Percentiles rank a stretch among this genome's conserved stretches.
Evolutionary conservation across 2,888 invertebrate species (phyloP).

Genomic region (Ennomos quercinarius): DNA sequence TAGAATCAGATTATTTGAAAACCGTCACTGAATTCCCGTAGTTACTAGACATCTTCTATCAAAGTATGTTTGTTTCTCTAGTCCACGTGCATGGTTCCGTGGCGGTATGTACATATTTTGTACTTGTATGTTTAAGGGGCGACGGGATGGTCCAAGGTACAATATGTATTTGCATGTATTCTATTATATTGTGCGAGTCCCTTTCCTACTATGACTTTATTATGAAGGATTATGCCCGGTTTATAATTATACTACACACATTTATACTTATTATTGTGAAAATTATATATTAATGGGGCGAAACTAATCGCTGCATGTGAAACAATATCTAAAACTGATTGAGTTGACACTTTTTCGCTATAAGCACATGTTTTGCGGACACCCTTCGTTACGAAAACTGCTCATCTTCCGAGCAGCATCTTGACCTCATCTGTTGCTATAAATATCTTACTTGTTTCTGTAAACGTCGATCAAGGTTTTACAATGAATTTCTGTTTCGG

Average conservation of each 20-base stretch:
- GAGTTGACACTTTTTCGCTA: conserved; percentile 28
- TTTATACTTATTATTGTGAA: conserved; percentile 21
- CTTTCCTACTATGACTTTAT: conserved; percentile 33
- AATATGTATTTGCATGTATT: conserved; percentile 22
- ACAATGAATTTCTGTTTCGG: neutral
- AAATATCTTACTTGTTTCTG: conserved; percentile 5
- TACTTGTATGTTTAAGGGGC: conserved; percentile 18
- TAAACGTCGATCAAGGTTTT: conserved; percentile 24
- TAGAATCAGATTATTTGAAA: too few species aligned
- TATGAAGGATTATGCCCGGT: conserved; percentile 17
- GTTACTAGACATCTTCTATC: too few species aligned
- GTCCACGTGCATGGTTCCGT: conserved; percentile 30
- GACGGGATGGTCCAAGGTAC: conserved; percentile 38
- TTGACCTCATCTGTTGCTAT: conserved; percentile 21
- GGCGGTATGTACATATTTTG: conserved; percentile 19
- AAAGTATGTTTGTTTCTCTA: conserved; percentile 13
- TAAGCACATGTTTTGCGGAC: conserved; percentile 30
- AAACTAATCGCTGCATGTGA: conserved; percentile 24
- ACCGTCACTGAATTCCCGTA: too few species aligned
- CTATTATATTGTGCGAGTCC: conserved; percentile 35
- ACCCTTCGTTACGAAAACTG: conserved; percentile 10
- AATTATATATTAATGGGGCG: conserved; percentile 10
- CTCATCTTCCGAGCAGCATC: conserved; percentile 15
- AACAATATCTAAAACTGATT: conserved; percentile 26
- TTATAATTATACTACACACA: conserved; percentile 24